These are phyloP conservation scores for Lineus longissimus DNA, from an alignment of 1,140 invertebrate genomes.

Conservation along the genomic window DNA sequence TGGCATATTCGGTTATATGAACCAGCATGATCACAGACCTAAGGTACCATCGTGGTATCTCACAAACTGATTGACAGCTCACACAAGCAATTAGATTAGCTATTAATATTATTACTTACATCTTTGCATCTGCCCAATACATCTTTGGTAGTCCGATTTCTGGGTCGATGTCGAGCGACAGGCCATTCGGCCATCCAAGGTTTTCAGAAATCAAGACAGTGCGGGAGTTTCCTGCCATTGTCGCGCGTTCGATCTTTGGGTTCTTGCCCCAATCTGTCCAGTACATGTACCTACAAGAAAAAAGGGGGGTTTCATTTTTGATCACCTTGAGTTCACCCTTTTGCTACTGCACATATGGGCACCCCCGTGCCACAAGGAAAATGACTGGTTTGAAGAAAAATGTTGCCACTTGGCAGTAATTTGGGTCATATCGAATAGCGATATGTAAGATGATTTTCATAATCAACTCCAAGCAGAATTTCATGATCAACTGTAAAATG, in stretches of 20 bases:
- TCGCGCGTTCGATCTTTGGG: slow-evolving; percentile 86
- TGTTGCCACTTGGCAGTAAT: no score
- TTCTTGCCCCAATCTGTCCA: slow-evolving; percentile 87
- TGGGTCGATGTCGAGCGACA: slow-evolving; percentile 95
- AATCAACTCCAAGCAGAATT: no score
- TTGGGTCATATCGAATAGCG: no score
- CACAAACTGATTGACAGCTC: no score
- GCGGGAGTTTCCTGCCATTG: slow-evolving; percentile 93
- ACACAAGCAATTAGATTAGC: no score
- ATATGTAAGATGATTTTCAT: no score
- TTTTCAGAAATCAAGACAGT: slow-evolving; percentile 84
- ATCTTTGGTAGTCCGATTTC: slow-evolving; percentile 83
- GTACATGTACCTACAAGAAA: slow-evolving; percentile 65
- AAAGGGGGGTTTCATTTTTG: slow-evolving; percentile 17
- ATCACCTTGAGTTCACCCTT: slow-evolving; percentile 39
- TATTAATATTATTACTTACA: no score
- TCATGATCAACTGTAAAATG: no score
- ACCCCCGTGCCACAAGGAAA: background rate
- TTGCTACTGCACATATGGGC: slow-evolving; percentile 37
- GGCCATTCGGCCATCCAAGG: slow-evolving; percentile 89
- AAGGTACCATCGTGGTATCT: no score
- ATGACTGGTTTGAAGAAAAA: background rate
- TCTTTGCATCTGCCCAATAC: slow-evolving; percentile 96
- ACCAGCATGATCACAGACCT: no score
- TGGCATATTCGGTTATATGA: no score